Percentiles rank a stretch among this genome's conserved stretches.
phyloP scores from a whole-genome alignment of 2,797 vertebrate genomes.

The Echiichthys vipera region DNA sequence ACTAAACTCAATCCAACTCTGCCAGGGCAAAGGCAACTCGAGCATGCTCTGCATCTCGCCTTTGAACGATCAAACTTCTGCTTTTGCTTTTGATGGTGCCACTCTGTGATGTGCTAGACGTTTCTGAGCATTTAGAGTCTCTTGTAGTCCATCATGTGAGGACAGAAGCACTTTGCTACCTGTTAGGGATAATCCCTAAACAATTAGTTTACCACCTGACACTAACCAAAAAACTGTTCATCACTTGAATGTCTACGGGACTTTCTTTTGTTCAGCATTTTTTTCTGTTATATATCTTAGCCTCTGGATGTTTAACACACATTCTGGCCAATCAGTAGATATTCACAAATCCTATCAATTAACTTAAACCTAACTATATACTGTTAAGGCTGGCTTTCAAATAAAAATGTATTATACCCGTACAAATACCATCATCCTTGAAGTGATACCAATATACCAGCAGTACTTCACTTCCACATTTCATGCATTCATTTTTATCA shows the following conservation, averaged over 20 bases:
- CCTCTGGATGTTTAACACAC: background rate
- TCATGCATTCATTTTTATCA: too few species aligned
- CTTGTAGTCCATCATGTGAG: slow-evolving; percentile 49
- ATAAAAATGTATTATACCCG: too few species aligned
- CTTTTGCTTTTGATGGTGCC: slow-evolving; percentile 65
- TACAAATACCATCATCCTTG: too few species aligned
- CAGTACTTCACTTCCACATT: too few species aligned
- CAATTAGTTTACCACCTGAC: background rate
- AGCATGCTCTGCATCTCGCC: slow-evolving; percentile 55
- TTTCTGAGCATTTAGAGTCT: slow-evolving; percentile 47
- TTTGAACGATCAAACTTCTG: slow-evolving; percentile 76
- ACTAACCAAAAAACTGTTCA: background rate
- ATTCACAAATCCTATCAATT: background rate
- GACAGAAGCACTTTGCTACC: slow-evolving; percentile 30
- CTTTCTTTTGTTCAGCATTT: background rate
- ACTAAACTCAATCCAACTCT: slow-evolving; percentile 62
- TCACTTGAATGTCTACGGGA: background rate
- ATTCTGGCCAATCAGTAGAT: background rate
- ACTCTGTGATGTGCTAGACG: slow-evolving; percentile 50
- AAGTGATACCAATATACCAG: too few species aligned
- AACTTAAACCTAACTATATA: background rate
- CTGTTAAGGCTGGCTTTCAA: too few species aligned
- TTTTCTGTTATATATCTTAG: background rate
- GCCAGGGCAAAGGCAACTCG: slow-evolving; percentile 51
- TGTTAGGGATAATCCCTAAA: slow-evolving; percentile 1